Evolutionary conservation across 2,113 vertebrate genomes (phyloP), one percentile per base, ranked within the genome.

Genomic region (Ivindomyrus marchei): DNA sequence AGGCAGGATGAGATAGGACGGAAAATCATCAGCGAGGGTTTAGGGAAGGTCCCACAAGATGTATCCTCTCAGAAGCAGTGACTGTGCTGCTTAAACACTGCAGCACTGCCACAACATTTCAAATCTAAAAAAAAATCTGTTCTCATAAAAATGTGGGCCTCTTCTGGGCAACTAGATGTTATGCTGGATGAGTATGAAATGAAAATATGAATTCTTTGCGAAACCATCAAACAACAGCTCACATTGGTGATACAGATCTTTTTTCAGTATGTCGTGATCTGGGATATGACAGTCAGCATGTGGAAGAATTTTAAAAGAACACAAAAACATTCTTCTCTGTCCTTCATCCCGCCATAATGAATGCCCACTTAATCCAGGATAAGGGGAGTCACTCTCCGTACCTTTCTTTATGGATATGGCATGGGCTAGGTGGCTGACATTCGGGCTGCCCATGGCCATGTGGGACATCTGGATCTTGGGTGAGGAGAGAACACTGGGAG

Each of bases 341-440:
- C 39, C 83, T 85, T 85, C 21, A 47, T 85, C 45, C 17, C 1
- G 17, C 9, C 42, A 24, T 24, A 85, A 85, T 0, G 3, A 24
- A 27, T 85, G 21, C 6, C 45, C 8, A 10, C 19, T 2, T 24
- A n/a, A 85, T n/a, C 45, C 6, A 56, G n/a, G 21, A n/a, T 53
- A 56, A 27, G 9, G 5, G 80, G 46, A 15, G 13, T 74, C 21
- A 31, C 80, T 42, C 52, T 10, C 17, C 86, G 58, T 92, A 99
- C 98, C 98, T 97, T 98, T 99, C 94, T 99, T 99, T 89, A 99
- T 94, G 5, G 93, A 2, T 0, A 96, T 94, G 56, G 94, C 90
- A 3, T 95, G 97, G 47, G 93, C 56, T 58, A 96, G 91, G 85
- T 96, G 96, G 46, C 92, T 87, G 0, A 96, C 95, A 74, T 94